Base-by-base conservation (phyloP, 2,113 vertebrate species). In the Phylloscopus trochiloides region DNA sequence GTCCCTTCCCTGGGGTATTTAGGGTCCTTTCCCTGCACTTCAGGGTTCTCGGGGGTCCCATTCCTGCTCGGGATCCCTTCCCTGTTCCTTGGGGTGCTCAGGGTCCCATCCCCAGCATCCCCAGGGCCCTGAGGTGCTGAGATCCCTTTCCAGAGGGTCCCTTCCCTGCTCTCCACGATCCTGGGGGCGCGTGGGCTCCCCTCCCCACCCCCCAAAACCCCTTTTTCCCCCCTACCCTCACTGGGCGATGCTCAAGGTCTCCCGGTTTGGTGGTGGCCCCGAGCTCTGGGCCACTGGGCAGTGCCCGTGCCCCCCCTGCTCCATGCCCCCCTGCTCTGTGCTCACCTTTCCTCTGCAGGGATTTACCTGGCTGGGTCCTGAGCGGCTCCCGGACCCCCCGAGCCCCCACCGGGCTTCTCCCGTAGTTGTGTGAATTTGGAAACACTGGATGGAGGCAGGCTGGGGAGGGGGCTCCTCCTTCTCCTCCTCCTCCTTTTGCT, bases 321-420 rank as follows among this genome's bases (percentile, higher is more conserved):
- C 47, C 12, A 22, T 48, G 21, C 47, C 47, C 47, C 47, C 21
- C 43, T 48, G 21, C 47, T 24, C 48, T 12, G 48, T 25, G 48
- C 48, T 24, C 48, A 14, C 48, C 3, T 4, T 62, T 88, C 14
- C 36, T 72, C 88, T 3, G 0, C 92, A 98, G 97, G 98, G 36
- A 97, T 98, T 90, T 98, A 97, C 73, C 95, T 98, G n/a, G 97
- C 94, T 2, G 97, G 97, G 62, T 97, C 96, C 91, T 97, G 95
- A 98, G 51, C 26, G 7, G 0, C 6, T 18, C 31, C 29, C n/a
- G 1, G 7, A 43, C 26, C n/a, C 28, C 32, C 79, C 1, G 18
- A n/a, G 54, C 52, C 40, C 6, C 65, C 61, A 19, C 12, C 15
- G 19, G 17, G 63, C 24, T 45, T 38, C 10, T 47, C 28, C 43